These are phyloP conservation scores for Knipowitschia caucasica DNA, from an alignment of 2,797 vertebrate species.

Conservation along the genomic window DNA sequence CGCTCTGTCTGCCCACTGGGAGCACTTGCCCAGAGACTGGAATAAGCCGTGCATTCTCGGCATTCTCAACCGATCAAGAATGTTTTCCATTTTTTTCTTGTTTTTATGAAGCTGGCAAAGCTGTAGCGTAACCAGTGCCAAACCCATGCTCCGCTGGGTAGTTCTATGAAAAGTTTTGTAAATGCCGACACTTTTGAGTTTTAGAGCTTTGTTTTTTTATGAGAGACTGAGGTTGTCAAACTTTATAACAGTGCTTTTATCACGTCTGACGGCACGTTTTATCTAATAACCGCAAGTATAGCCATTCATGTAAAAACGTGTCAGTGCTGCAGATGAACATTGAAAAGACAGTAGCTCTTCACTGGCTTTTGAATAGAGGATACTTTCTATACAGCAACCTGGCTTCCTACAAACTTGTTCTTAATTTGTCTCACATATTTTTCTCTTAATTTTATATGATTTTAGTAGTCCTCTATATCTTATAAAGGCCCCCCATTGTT, in stretches of 20 bases:
- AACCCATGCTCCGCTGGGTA: conserved; percentile 55
- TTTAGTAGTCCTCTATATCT: no score
- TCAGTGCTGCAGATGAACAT: no score
- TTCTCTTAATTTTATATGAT: no score
- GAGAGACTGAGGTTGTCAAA: conserved; percentile 37
- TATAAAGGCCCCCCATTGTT: no score
- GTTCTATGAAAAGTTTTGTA: conserved; percentile 47
- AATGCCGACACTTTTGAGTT: conserved; percentile 36
- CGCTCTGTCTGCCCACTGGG: conserved; percentile 53
- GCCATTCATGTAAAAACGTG: conserved; percentile 36
- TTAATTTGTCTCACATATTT: no score
- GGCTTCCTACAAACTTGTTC: no score
- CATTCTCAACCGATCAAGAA: conserved; percentile 66
- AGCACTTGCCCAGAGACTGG: conserved; percentile 47
- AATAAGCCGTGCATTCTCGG: conserved; percentile 56
- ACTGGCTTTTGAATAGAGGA: no score
- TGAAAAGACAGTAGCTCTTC: no score
- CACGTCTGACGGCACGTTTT: conserved; percentile 56
- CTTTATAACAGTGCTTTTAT: conserved; percentile 49
- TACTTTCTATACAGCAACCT: no score
- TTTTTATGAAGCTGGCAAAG: conserved; percentile 54
- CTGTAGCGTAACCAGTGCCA: conserved; percentile 41
- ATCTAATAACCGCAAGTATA: conserved; percentile 53
- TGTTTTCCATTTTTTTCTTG: conserved; percentile 48
- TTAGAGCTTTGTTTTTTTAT: conserved; percentile 40